Evolutionary conservation across 1,140 invertebrate species (phyloP).

Genomic region (honey bee (Apis mellifera)): DNA sequence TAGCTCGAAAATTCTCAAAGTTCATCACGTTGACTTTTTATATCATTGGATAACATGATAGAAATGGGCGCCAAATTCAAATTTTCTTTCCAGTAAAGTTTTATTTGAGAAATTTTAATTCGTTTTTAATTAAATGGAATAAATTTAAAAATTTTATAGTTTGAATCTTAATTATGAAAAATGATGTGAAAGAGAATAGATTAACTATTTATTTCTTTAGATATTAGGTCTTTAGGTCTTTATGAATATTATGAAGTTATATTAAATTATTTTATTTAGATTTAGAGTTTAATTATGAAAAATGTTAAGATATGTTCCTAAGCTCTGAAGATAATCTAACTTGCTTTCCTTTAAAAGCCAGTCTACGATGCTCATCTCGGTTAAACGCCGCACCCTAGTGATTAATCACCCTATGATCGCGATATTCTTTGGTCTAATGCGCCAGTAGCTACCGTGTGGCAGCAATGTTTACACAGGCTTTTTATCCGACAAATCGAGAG

Average conservation of each 20-base stretch:
- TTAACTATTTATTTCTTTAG: not conserved
- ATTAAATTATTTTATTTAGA: not conserved
- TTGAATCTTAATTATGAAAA: not conserved
- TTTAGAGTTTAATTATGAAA: not conserved
- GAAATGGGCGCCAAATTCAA: too few species aligned
- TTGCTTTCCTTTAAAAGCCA: not conserved
- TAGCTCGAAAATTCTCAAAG: too few species aligned
- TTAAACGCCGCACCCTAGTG: not conserved
- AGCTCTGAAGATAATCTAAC: not conserved
- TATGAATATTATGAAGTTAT: not conserved
- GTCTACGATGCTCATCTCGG: not conserved
- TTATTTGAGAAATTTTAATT: not conserved
- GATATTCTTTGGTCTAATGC: conserved; percentile 1
- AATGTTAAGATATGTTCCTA: not conserved
- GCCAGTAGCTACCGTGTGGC: not conserved
- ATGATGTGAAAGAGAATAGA: not conserved
- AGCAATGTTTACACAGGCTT: conserved; percentile 8
- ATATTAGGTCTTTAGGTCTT: too few species aligned
- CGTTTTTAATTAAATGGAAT: not conserved
- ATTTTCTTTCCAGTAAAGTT: not conserved
- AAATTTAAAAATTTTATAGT: not conserved
- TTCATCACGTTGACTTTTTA: too few species aligned
- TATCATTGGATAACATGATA: too few species aligned
- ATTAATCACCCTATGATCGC: conserved; percentile 21
- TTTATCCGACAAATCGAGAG: not conserved